These are phyloP conservation scores for Armadillidium nasatum DNA, from an alignment of 1,140 invertebrate genomes.

Conservation along the genomic window DNA sequence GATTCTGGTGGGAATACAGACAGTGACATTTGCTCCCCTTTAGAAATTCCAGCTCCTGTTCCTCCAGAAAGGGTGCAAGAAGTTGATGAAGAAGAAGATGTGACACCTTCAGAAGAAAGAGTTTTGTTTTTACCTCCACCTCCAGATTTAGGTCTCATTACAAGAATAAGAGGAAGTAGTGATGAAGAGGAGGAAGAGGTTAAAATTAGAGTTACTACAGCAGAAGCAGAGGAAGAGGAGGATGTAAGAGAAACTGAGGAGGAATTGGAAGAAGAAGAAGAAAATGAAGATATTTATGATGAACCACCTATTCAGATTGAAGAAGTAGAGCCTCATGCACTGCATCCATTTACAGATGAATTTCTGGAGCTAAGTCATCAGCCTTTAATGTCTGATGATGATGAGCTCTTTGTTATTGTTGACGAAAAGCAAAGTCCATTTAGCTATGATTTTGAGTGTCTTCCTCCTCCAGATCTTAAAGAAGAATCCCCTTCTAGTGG, in stretches of 20 bases:
- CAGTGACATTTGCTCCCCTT: conserved; percentile 41
- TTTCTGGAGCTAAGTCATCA: neutral
- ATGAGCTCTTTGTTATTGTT: conserved; percentile 40
- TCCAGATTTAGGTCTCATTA: conserved; percentile 53
- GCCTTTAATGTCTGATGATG: conserved; percentile 16
- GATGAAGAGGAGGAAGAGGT: conserved; percentile 41
- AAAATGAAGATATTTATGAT: neutral
- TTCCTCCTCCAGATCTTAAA: conserved; percentile 40
- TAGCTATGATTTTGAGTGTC: conserved; percentile 38
- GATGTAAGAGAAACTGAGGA: neutral
- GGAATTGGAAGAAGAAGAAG: neutral
- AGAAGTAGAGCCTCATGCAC: neutral
- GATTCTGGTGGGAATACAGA: conserved; percentile 44
- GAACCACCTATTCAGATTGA: neutral
- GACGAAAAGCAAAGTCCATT: conserved; percentile 38
- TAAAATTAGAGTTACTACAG: conserved; percentile 36
- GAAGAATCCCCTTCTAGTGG: conserved; percentile 42
- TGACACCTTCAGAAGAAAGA: conserved; percentile 49
- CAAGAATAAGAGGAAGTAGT: conserved; percentile 50
- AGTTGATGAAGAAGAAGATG: conserved; percentile 54
- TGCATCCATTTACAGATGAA: neutral
- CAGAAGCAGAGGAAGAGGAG: conserved; percentile 46
- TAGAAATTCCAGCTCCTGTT: conserved; percentile 45
- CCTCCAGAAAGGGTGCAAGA: conserved; percentile 56
- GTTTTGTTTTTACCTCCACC: conserved; percentile 53